Evolutionary conservation across 2,113 vertebrate species (phyloP), one percentile per base, ranked within the genome.

Genomic region (Strigops habroptila): DNA sequence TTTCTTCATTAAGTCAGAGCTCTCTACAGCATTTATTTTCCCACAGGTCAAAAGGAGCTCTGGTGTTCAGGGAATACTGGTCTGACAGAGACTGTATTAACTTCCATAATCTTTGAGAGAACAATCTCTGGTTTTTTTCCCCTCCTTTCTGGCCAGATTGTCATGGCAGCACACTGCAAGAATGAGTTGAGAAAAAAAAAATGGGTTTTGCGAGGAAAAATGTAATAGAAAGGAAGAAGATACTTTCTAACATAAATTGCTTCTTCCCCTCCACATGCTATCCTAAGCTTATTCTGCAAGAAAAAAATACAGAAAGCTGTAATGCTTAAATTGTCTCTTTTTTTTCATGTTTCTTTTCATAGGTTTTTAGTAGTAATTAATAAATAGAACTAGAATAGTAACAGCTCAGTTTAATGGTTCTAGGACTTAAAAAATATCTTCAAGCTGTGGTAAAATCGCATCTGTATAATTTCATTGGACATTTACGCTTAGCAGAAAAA

Each of bases 371-470:
- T 30, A 89, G 19, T 35, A 96, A 97, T 94, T 91, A 94, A 60
- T 71, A 96, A 92, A 88, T 15, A 68, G 43, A 70, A 88, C 88
- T 64, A 94, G 74, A 96, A 94, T 59, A 95, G 89, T 84, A 97
- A 94, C 80, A 93, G 53, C 69, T 96, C 68, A 79, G 78, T 90
- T 88, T 90, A 95, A 74, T 60, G 70, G 64, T 92, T 95, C 82
- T 84, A 93, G 37, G 82, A 39, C 75, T 93, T 92, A 70, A 95
- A 95, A 97, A 83, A 94, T 90, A 93, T 74, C 89, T 94, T 92
- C 81, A 95, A 97, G 90, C 59, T 94, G 64, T 88, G 82, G 91
- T 88, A 96, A 92, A 96, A 91, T 64, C 31, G 44, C 25, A 91
- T 65, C 57, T 86, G 37, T 87, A 46, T 88, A 92, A 94, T 95